A percentile compares a stretch with the other conserved stretches of the same genome.
These are phyloP conservation scores for Mizuhopecten yessoensis DNA, from an alignment of 1,140 invertebrate species.

Conservation along the genomic window DNA sequence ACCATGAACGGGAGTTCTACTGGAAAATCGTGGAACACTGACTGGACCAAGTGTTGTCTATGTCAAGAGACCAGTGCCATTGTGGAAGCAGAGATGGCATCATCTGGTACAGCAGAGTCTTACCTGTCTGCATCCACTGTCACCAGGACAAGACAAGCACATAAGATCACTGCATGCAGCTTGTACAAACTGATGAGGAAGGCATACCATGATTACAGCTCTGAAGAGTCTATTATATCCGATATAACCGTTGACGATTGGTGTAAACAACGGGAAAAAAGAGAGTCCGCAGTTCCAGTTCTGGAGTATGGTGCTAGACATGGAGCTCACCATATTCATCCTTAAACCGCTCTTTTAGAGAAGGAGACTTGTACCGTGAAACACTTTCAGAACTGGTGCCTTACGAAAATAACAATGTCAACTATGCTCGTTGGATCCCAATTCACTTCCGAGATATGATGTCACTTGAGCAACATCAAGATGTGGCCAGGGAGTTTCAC, in stretches of 20 bases:
- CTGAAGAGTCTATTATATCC: slow-evolving; percentile 1
- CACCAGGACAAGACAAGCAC: too few species aligned
- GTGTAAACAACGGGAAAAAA: slow-evolving; percentile 9
- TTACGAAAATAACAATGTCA: slow-evolving; percentile 65
- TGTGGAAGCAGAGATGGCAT: too few species aligned
- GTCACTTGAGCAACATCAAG: slow-evolving; percentile 47
- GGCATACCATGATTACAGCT: neutral
- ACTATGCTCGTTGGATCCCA: slow-evolving; percentile 73
- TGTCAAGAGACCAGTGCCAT: too few species aligned
- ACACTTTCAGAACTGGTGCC: slow-evolving; percentile 61
- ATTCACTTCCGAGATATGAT: slow-evolving; percentile 70
- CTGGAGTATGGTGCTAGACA: slow-evolving; percentile 53
- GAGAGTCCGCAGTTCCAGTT: slow-evolving; percentile 57
- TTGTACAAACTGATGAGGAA: too few species aligned
- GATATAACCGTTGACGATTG: neutral
- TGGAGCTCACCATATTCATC: slow-evolving; percentile 50
- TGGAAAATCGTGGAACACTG: too few species aligned
- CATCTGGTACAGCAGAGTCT: too few species aligned
- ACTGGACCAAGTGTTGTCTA: too few species aligned
- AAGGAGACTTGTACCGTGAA: slow-evolving; percentile 65
- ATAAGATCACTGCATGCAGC: too few species aligned
- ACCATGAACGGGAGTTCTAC: too few species aligned
- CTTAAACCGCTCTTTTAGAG: slow-evolving; percentile 57
- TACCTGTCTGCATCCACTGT: too few species aligned
- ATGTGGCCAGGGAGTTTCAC: slow-evolving; percentile 60